These are phyloP conservation scores for Gasteruption jaculator DNA, from an alignment of 2,888 invertebrate genomes.

Conservation along the genomic window DNA sequence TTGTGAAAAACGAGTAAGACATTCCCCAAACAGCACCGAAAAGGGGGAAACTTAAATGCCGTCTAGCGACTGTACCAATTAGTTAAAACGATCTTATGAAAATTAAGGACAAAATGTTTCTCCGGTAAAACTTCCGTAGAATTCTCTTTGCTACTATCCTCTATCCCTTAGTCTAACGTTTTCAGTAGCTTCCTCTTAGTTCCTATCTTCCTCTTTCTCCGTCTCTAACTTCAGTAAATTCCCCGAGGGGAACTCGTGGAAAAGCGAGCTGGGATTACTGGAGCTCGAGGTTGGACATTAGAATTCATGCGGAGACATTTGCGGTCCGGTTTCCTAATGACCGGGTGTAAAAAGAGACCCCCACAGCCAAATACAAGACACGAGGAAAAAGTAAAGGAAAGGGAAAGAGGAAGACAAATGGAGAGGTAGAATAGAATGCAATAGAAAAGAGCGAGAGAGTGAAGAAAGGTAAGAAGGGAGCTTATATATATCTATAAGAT, in stretches of 20 bases:
- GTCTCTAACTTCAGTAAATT: slow-evolving; percentile 25
- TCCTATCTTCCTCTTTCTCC: too few relatives aligned
- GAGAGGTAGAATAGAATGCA: slow-evolving; percentile 22
- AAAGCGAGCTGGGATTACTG: slow-evolving; percentile 43
- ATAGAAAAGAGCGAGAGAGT: slow-evolving; percentile 22
- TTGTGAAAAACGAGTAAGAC: too few relatives aligned
- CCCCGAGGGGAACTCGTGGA: slow-evolving; percentile 22
- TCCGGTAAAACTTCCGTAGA: slow-evolving; percentile 30
- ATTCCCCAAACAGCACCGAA: too few relatives aligned
- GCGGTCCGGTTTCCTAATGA: slow-evolving; percentile 49
- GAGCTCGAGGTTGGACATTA: slow-evolving; percentile 37
- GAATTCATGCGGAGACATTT: slow-evolving; percentile 52
- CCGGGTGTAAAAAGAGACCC: slow-evolving; percentile 46
- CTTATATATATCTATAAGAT: too few relatives aligned
- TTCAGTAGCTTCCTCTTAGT: too few relatives aligned
- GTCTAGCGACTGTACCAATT: too few relatives aligned
- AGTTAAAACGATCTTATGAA: slow-evolving; percentile 42
- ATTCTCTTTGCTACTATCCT: too few relatives aligned
- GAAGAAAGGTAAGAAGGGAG: too few relatives aligned
- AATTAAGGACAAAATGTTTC: slow-evolving; percentile 38
- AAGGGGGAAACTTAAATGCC: too few relatives aligned
- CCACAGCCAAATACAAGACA: slow-evolving; percentile 30
- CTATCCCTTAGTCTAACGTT: too few relatives aligned
- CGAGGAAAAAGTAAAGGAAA: too few relatives aligned
- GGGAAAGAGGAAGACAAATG: slow-evolving; percentile 23